Base-by-base conservation (phyloP, 2,888 invertebrate genomes). In the Hecatera dysodea region DNA sequence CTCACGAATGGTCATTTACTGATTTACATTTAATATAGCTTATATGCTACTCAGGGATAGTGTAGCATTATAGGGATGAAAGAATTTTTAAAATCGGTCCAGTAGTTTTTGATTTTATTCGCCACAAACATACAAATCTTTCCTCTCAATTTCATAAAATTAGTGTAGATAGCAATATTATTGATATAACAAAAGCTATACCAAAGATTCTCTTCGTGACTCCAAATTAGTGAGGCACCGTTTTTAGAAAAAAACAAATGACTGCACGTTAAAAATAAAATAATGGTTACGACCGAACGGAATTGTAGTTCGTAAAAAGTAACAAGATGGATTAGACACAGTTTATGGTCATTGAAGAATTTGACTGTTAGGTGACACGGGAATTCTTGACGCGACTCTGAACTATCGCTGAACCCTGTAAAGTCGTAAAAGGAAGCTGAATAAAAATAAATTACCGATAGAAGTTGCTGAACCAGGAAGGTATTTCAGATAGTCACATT, bases 301-400 rank as follows among this genome's bases (percentile, higher is more conserved):
- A 81, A 82, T 79, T 61, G 62, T 71, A 52, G 67, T 76, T 74
- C 73, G 56, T 78, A 81, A 82, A 82, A 80, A 81, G 65, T 79
- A 72, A 78, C 62, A 78, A 78, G 72, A 72, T 55, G 42, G 66
- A 79, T 86, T 86, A 33, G 80, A 36, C 44, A 78, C 75, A 74
- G 64, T 48, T 64, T 33, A 57, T 33, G 17, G 57, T 24, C 9
- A 27, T 39, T 55, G 15, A 72, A 61, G 64, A 68, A 65, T 63
- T 19, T 44, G n/a, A 72, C 44, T 62, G 24, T 39, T 27, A 27
- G 52, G 60, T 79, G 70, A 63, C 22, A 44, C 29, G 12, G 27
- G 29, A 57, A 71, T 57, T 15, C 11, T 12, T 27, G 55, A 46
- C 66, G 44, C 53, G 50, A 39, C 57, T 66, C 56, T 56, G 55